phyloP scores from a whole-genome alignment of 1,140 invertebrate species.

The roundworm (Caenorhabditis elegans) region DNA sequence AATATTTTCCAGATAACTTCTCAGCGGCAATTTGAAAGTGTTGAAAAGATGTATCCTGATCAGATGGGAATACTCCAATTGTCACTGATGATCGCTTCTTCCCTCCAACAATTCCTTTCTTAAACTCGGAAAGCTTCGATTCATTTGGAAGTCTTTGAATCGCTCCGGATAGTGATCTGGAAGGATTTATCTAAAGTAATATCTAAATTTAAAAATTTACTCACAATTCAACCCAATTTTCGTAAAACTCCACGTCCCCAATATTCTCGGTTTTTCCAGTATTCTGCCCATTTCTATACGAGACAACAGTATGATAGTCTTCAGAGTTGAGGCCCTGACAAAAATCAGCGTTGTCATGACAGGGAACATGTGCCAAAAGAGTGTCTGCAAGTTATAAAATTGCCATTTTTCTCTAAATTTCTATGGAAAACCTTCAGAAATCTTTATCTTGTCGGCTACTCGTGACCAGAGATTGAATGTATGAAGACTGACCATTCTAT shows the following conservation, averaged over 20 bases:
- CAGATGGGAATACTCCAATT: not conserved
- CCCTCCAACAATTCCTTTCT: conserved; percentile 32
- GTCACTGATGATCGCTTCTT: not conserved
- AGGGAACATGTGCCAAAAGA: conserved; percentile 39
- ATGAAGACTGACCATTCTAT: conserved; percentile 6
- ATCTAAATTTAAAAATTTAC: not conserved
- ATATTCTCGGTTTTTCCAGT: conserved; percentile 23
- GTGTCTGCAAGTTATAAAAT: not conserved
- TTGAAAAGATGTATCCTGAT: conserved; percentile 15
- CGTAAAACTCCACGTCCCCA: conserved; percentile 32
- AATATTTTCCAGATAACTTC: conserved; percentile 32
- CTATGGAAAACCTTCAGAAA: not conserved
- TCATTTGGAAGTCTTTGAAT: not conserved
- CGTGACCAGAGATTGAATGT: not conserved
- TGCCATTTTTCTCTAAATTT: too few species aligned
- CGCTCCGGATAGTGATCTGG: not conserved
- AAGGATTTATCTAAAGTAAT: not conserved
- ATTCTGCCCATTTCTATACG: conserved; percentile 35
- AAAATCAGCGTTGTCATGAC: conserved; percentile 18
- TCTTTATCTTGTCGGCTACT: not conserved
- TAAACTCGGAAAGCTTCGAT: not conserved
- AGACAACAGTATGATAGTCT: conserved; percentile 38
- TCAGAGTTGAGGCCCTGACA: conserved; percentile 14
- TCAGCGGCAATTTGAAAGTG: conserved; percentile 44
- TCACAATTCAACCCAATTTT: conserved; percentile 34